phyloP scores from a whole-genome alignment of 2,888 invertebrate genomes.

The Parochlus steinenii region DNA sequence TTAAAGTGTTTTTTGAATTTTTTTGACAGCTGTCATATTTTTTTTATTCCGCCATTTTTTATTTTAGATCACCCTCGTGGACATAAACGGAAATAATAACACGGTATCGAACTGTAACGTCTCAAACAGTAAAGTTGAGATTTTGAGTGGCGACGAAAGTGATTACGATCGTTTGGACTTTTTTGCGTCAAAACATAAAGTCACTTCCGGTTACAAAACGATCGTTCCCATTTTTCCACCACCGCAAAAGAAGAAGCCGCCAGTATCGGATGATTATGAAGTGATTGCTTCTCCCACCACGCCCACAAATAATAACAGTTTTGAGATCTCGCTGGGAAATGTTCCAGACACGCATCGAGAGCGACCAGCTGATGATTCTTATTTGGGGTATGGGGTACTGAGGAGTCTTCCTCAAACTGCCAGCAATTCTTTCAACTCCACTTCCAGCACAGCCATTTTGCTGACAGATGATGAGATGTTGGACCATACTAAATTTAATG shows the following conservation, averaged over 20 bases:
- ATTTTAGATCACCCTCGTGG: slow-evolving; percentile 9
- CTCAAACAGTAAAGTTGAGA: slow-evolving; percentile 14
- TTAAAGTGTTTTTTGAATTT: no score
- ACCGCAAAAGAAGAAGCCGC: slow-evolving; percentile 22
- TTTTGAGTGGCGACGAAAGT: slow-evolving; percentile 27
- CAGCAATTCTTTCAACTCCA: slow-evolving; percentile 20
- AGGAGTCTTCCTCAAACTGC: slow-evolving; percentile 37
- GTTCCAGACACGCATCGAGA: slow-evolving; percentile 18
- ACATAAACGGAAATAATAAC: slow-evolving; percentile 7
- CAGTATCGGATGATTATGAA: slow-evolving; percentile 19
- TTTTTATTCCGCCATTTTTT: no score
- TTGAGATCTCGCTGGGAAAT: background rate
- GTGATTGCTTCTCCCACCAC: no score
- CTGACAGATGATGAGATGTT: slow-evolving; percentile 29
- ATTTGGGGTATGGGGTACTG: slow-evolving; percentile 62
- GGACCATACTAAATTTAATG: slow-evolving; percentile 49
- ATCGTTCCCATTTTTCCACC: slow-evolving; percentile 45
- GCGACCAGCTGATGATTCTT: slow-evolving; percentile 62
- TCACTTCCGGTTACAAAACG: slow-evolving; percentile 49
- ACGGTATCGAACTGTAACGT: slow-evolving; percentile 4
- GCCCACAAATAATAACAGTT: background rate
- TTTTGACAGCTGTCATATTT: background rate
- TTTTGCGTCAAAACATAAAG: slow-evolving; percentile 57
- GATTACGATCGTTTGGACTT: slow-evolving; percentile 69
- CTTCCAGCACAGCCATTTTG: slow-evolving; percentile 18